Evolutionary conservation across 35 echinoderm and acorn worm genomes (phyloP), one percentile per base, ranked within the genome.

Genomic region (Eucidaris tribuloides): DNA sequence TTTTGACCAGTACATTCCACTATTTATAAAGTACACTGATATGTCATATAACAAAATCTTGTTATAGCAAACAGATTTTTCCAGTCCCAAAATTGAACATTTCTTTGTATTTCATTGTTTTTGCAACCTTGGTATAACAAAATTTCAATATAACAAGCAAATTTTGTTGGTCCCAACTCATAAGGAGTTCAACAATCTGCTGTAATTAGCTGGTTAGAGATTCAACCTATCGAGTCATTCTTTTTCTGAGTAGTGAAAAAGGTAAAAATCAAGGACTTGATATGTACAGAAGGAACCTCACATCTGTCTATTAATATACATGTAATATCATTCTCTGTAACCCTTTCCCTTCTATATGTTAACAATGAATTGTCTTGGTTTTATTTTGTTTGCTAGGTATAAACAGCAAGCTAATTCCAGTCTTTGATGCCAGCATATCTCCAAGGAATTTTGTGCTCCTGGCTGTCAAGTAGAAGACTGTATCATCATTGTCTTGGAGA

Each of bases 401-500:
- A 37, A 87, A 94, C 19, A 94, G 92, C 66, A 31, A 76, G 22
- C 92, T 94, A 15, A 82, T 89, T 29, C 86, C 92, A 0, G 68
- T 94, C 11, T 94, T 94, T 54, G 86, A 94, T 89, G 80, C 92
- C 3, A 17, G 45, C 31, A 15, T 94, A 4, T 94, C 92, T 32
- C 86, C 92, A 70, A 72, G 92, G 64, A 94, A 94, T 49, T 89
- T 94, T 60, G 77, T 89, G 68, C 82, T 94, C 17, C 59, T 85
- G 30, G 86, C 92, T 17, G 59, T 43, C 27, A 94, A 94, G 76
- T n/a, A n/a, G n/a, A n/a, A n/a, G n/a, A n/a, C n/a, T n/a, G n/a
- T n/a, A n/a, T 60, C n/a, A n/a, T n/a, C n/a, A n/a, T n/a, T n/a
- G n/a, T n/a, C n/a, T n/a, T n/a, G n/a, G n/a, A n/a, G n/a, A n/a